These are phyloP conservation scores for Stenodema calcarata DNA, from an alignment of 2,888 invertebrate genomes.

Conservation along the genomic window DNA sequence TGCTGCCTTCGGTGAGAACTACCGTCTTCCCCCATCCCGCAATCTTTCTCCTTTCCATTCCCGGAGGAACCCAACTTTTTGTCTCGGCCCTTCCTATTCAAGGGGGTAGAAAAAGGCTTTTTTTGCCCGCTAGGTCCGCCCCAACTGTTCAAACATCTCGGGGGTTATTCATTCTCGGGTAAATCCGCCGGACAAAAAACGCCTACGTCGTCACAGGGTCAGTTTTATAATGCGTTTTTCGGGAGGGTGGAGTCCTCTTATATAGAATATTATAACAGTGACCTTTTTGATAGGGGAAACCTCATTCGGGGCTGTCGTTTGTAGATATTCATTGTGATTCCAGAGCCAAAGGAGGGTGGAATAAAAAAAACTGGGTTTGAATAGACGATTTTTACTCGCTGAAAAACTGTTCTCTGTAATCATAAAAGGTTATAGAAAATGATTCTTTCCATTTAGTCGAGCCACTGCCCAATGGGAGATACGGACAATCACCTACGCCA, in stretches of 20 bases:
- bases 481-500: too few relatives aligned
- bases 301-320: neutral
- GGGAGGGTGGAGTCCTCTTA: neutral
- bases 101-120: neutral
- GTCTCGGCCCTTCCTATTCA: neutral
- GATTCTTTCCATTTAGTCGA: neutral
- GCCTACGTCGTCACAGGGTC: neutral
- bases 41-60: neutral
- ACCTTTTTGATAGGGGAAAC: neutral
- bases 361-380: neutral
- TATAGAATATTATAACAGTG: constrained; percentile 15
- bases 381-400: neutral
- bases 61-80: neutral
- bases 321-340: neutral
- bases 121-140: neutral
- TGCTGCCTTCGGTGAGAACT: constrained; percentile 4
- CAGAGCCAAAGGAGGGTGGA: neutral
- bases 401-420: neutral
- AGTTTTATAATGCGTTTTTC: constrained; percentile 17
- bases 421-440: neutral
- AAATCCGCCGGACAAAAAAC: neutral
- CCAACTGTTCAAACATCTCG: constrained; percentile 14
- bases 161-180: neutral
- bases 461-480: neutral
- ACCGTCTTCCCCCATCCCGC: neutral